phyloP scores from a whole-genome alignment of 2,888 invertebrate genomes.

The Antitype chi region DNA sequence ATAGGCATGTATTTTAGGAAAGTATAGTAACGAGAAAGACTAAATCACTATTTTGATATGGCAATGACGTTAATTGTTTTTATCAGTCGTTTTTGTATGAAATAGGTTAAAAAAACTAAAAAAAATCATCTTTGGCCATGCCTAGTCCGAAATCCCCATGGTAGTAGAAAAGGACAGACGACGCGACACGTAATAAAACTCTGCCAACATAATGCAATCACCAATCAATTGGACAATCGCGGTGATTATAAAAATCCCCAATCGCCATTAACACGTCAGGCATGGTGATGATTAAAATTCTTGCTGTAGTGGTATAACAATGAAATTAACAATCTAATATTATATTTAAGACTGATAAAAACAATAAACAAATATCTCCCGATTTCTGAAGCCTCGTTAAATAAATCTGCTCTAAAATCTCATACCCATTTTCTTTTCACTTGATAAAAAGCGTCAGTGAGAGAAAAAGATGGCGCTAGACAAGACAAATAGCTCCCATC shows the following conservation, averaged over 20 bases:
- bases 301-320: neutral
- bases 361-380: neutral
- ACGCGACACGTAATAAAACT: too few species aligned
- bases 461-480: neutral
- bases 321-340: neutral
- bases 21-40: conserved; percentile 16
- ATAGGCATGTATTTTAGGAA: conserved; percentile 19
- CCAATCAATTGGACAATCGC: too few species aligned
- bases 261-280: neutral
- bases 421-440: too few species aligned
- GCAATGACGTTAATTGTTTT: conserved; percentile 20
- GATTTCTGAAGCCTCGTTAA: neutral
- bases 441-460: neutral
- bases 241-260: neutral
- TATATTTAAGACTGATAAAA: neutral
- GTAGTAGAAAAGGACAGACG: neutral
- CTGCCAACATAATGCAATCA: too few species aligned
- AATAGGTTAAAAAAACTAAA: neutral
- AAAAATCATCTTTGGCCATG: neutral
- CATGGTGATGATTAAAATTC: neutral
- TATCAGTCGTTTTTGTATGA: conserved; percentile 11
- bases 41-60: conserved; percentile 53
- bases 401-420: neutral
- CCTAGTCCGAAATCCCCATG: neutral
- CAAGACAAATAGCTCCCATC: neutral